Percentiles rank a stretch among this genome's conserved stretches.
phyloP scores from a whole-genome alignment of 2,888 invertebrate species.

The Calameuta pallipes region DNA sequence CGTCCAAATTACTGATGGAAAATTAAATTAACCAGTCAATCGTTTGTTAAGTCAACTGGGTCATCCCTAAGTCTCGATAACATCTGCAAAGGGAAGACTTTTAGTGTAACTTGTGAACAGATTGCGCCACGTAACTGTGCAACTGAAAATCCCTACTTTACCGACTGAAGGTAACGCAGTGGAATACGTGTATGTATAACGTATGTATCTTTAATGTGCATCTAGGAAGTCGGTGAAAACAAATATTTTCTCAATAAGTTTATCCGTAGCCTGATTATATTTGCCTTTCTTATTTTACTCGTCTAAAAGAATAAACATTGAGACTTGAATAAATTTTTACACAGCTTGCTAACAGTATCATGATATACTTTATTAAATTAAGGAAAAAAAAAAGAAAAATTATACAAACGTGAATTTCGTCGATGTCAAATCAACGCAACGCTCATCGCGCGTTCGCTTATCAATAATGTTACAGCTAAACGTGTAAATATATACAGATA shows the following conservation, averaged over 20 bases:
- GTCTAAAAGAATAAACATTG: neutral
- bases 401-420: constrained; percentile 46
- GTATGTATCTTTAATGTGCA: too few species aligned
- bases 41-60: neutral
- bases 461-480: neutral
- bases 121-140: neutral
- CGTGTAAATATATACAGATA: constrained; percentile 33
- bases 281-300: neutral
- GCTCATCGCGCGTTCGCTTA: neutral
- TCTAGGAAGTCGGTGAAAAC: neutral
- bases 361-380: constrained; percentile 58
- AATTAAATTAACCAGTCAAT: too few species aligned
- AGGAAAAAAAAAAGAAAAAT: constrained; percentile 35
- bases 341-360: constrained; percentile 42
- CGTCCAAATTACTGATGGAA: too few species aligned
- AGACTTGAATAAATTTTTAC: neutral
- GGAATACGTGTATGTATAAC: too few species aligned
- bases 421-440: constrained; percentile 41
- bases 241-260: neutral
- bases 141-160: neutral
- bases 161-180: neutral
- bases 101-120: neutral
- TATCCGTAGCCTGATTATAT: neutral
- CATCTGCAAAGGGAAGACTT: neutral
- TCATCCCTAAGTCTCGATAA: neutral